A percentile compares a stretch with the other conserved stretches of the same genome.
Evolutionary conservation across 2,113 vertebrate genomes (phyloP).

Genomic region (Lepus timidus): DNA sequence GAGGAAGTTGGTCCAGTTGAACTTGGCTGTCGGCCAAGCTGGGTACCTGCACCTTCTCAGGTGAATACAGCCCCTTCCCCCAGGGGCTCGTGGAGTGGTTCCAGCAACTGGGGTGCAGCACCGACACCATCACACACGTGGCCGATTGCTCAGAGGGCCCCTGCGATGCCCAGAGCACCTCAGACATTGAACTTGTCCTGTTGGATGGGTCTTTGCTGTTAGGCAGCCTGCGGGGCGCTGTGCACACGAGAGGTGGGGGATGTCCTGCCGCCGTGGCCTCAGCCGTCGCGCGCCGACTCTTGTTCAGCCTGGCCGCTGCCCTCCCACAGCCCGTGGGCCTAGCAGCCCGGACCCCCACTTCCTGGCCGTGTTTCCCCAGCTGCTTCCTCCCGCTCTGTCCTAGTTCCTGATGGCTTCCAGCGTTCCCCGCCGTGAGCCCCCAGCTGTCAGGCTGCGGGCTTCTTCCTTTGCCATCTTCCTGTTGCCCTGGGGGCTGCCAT

Average conservation of each 20-base stretch:
- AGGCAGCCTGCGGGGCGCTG: neutral
- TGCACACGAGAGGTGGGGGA: rapidly evolving
- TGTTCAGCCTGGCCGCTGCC: neutral
- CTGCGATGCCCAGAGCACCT: too few species aligned
- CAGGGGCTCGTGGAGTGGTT: neutral
- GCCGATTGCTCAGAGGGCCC: neutral
- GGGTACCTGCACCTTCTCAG: neutral
- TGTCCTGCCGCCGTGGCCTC: neutral
- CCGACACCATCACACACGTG: rapidly evolving
- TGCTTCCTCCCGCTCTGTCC: neutral
- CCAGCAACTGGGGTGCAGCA: neutral
- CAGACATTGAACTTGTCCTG: neutral
- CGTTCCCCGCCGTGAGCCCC: neutral
- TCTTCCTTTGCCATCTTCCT: neutral
- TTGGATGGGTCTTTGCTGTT: neutral
- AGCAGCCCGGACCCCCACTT: too few species aligned
- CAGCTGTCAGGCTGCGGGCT: neutral
- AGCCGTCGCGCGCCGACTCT: neutral
- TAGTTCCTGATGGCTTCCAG: neutral
- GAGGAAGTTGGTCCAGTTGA: neutral
- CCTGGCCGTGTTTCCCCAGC: too few species aligned
- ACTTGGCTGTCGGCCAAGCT: neutral
- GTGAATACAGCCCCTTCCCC: too few species aligned
- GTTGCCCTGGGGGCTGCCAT: neutral
- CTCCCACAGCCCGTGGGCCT: neutral